phyloP scores from a whole-genome alignment of 1,140 invertebrate species.

The Panagrolaimus sp. region DNA sequence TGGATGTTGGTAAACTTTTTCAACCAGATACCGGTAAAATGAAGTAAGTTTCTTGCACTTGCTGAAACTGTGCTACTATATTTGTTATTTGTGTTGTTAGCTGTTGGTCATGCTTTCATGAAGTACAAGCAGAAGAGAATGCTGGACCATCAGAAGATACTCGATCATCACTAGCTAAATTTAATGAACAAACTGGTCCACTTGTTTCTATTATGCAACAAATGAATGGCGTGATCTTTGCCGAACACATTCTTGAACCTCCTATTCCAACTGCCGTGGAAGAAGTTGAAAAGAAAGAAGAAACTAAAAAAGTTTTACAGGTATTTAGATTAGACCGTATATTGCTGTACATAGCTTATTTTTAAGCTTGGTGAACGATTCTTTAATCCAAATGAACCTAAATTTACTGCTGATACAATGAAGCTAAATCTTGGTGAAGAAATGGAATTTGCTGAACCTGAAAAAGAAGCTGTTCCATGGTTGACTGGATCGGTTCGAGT shows the following conservation, averaged over 20 bases:
- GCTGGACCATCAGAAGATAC: conserved; percentile 42
- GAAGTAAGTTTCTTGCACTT: conserved; percentile 29
- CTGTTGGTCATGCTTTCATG: conserved; percentile 42
- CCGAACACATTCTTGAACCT: conserved; percentile 44
- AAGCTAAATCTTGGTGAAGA: conserved; percentile 42
- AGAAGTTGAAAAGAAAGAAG: conserved; percentile 18
- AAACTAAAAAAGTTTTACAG: conserved; percentile 11
- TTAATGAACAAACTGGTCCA: conserved; percentile 47
- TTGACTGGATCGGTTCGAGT: conserved; percentile 21
- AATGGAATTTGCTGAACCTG: conserved; percentile 16
- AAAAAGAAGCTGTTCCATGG: conserved; percentile 43
- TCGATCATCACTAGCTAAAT: conserved; percentile 45
- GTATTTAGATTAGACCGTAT: no score
- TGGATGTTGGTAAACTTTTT: conserved; percentile 45
- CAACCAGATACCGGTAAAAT: conserved; percentile 34
- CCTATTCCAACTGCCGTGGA: conserved; percentile 21
- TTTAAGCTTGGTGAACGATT: conserved; percentile 40
- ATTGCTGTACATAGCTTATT: no score
- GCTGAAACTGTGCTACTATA: background rate
- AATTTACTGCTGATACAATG: conserved; percentile 29
- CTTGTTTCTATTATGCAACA: conserved; percentile 47
- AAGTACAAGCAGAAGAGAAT: conserved; percentile 37
- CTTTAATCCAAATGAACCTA: conserved; percentile 22
- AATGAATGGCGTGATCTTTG: conserved; percentile 46
- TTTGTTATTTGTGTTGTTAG: conserved; percentile 21